These are phyloP conservation scores for Xiphorhynchus elegans DNA, from an alignment of 2,113 vertebrate species.

Conservation along the genomic window DNA sequence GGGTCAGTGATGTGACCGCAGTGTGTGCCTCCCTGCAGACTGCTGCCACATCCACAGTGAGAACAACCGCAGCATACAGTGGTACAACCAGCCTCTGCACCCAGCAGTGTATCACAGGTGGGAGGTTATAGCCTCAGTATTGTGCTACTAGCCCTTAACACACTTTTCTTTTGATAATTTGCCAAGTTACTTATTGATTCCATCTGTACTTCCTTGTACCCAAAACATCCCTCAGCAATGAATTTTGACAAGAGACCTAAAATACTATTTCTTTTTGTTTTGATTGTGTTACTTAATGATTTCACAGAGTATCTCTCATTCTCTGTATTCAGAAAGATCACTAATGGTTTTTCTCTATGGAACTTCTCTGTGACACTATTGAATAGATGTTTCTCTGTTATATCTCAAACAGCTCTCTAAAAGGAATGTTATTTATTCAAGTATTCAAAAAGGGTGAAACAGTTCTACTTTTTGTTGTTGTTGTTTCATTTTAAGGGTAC, in stretches of 20 bases:
- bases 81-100: not conserved
- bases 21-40: accelerated
- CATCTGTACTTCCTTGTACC: not conserved
- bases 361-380: not conserved
- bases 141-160: not conserved
- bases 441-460: not conserved
- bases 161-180: not conserved
- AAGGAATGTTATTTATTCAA: not conserved
- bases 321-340: not conserved
- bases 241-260: not conserved
- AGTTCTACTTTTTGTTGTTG: not conserved
- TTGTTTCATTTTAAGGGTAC: not conserved
- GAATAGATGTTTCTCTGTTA: not conserved
- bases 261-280: not conserved
- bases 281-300: not conserved
- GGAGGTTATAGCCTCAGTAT: accelerated
- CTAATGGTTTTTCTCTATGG: not conserved
- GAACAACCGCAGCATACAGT: not conserved
- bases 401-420: not conserved
- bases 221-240: not conserved
- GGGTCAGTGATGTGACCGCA: not conserved
- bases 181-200: not conserved
- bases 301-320: not conserved
- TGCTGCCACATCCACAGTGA: not conserved
- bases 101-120: not conserved